Evolutionary conservation across 2,113 vertebrate species (phyloP).

Genomic region (Bothrops jararaca): DNA sequence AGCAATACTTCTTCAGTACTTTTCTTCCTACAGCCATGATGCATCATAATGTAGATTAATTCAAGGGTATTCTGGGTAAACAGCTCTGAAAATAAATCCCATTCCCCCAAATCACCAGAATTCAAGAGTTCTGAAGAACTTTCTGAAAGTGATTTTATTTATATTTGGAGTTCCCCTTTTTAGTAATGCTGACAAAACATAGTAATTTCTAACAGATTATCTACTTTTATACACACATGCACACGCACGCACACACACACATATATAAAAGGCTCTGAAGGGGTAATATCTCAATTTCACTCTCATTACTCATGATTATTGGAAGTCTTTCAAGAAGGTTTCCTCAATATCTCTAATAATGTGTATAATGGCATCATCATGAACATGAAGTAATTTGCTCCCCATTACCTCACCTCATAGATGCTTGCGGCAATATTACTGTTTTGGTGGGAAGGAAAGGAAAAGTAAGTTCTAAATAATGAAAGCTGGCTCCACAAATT

Average conservation of each 20-base stretch:
- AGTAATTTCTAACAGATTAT: neutral
- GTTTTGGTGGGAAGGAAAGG: neutral
- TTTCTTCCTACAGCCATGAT: neutral
- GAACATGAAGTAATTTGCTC: neutral
- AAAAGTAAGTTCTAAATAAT: neutral
- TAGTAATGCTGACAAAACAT: neutral
- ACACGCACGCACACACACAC: neutral
- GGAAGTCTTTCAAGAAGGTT: neutral
- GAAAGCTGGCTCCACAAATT: neutral
- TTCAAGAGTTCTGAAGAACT: neutral
- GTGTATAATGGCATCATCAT: neutral
- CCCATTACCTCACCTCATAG: neutral
- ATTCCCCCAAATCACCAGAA: neutral
- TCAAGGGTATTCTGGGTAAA: neutral
- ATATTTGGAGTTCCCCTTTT: neutral
- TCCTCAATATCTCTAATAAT: neutral
- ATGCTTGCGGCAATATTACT: neutral
- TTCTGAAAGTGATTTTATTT: neutral
- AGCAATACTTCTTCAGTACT: neutral
- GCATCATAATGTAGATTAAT: neutral
- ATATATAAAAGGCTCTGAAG: neutral
- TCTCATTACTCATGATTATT: neutral
- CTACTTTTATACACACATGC: neutral
- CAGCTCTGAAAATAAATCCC: neutral
- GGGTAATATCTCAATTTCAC: neutral